Evolutionary conservation across 2,113 vertebrate species (phyloP).

Genomic region (Tympanuchus pallidicinctus): DNA sequence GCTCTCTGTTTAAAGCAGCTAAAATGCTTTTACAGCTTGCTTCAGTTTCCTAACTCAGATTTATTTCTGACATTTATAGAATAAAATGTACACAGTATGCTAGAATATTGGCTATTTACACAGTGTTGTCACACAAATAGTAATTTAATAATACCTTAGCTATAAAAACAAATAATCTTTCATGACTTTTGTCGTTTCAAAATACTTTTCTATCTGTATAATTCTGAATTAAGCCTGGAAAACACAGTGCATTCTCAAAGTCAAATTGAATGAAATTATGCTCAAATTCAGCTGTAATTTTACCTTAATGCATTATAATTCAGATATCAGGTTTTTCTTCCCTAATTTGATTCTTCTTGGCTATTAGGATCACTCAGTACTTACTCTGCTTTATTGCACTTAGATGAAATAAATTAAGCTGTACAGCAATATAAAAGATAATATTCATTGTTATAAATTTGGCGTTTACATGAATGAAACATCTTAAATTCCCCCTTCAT

Average conservation of each 20-base stretch:
- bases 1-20: background rate
- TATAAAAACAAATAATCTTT: background rate
- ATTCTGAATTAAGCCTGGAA: background rate
- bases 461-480: constrained; percentile 36
- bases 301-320: constrained; percentile 58
- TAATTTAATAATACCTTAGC: background rate
- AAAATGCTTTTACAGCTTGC: background rate
- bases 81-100: background rate
- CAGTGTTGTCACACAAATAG: background rate
- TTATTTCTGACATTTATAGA: background rate
- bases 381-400: constrained; percentile 58
- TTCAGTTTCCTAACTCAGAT: background rate
- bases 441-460: constrained; percentile 56
- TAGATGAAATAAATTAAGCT: constrained; percentile 63
- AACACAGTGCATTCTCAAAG: background rate
- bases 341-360: constrained; percentile 50
- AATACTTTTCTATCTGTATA: background rate
- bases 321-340: constrained; percentile 52
- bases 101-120: background rate
- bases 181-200: background rate
- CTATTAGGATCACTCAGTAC: constrained; percentile 33
- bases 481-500: constrained; percentile 46
- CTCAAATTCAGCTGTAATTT: constrained; percentile 49
- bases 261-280: constrained; percentile 41
- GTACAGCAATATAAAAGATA: constrained; percentile 33